phyloP scores from a whole-genome alignment of 2,888 invertebrate species.

The Polietes domitor region DNA sequence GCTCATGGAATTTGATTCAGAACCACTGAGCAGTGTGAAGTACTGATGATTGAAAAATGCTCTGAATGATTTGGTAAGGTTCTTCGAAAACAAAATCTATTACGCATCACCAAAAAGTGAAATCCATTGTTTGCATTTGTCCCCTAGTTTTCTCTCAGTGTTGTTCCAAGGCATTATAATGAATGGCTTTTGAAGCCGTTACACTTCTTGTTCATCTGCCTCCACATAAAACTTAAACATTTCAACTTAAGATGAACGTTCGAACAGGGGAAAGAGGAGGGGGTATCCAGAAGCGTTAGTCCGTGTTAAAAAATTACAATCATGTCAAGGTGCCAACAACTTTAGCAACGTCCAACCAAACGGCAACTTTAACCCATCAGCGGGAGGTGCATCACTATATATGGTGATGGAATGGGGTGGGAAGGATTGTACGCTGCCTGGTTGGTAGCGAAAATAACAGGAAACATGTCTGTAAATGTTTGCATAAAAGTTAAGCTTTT shows the following conservation, averaged over 20 bases:
- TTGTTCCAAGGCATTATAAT: conserved; percentile 37
- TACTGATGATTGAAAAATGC: too few relatives aligned
- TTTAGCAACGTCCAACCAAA: conserved; percentile 43
- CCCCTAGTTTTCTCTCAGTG: conserved; percentile 9
- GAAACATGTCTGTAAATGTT: conserved; percentile 65
- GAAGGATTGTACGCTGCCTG: not conserved
- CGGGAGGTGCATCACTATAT: conserved; percentile 20
- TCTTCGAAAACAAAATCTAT: too few relatives aligned
- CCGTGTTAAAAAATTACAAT: conserved; percentile 59
- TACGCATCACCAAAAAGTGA: too few relatives aligned
- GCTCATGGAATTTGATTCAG: too few relatives aligned
- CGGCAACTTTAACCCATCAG: conserved; percentile 47
- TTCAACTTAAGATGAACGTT: conserved; percentile 15
- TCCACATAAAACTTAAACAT: conserved; percentile 48
- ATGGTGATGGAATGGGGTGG: not conserved
- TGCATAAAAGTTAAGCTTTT: conserved; percentile 62
- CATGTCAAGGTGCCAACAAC: conserved; percentile 68
- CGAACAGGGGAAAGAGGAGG: not conserved
- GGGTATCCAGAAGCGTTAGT: not conserved
- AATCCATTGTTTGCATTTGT: too few relatives aligned
- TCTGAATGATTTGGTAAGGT: too few relatives aligned
- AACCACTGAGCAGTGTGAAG: too few relatives aligned
- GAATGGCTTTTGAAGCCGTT: conserved; percentile 38
- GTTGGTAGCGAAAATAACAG: conserved; percentile 16
- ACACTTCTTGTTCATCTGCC: conserved; percentile 21